Conservation (phyloP, 2,888 invertebrate species). For the Oscheius sp. region DNA sequence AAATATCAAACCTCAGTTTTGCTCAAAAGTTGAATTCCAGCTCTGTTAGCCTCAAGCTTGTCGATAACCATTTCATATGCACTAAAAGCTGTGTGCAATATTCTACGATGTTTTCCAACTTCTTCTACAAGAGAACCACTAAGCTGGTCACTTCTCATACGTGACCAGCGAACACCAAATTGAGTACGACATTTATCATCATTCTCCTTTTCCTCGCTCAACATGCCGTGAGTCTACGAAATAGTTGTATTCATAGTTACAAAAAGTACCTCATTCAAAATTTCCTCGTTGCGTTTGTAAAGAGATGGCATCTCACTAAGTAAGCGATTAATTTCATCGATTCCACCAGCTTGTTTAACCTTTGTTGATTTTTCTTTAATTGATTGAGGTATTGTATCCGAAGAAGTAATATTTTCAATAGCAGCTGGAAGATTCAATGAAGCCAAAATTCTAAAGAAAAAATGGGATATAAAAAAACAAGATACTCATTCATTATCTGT, state of each 20-base stretch:
- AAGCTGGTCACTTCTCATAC: slow-evolving; percentile 86
- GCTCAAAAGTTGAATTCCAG: slow-evolving; percentile 83
- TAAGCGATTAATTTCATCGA: slow-evolving; percentile 74
- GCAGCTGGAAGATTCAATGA: slow-evolving; percentile 96
- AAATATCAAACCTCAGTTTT: slow-evolving; percentile 36
- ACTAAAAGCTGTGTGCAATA: slow-evolving; percentile 86
- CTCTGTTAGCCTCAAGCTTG: slow-evolving; percentile 83
- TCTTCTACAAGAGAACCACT: slow-evolving; percentile 87
- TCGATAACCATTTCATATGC: slow-evolving; percentile 85
- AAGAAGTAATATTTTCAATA: slow-evolving; percentile 81
- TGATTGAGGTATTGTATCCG: slow-evolving; percentile 84
- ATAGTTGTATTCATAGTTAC: no score
- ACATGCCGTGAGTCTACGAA: slow-evolving; percentile 75
- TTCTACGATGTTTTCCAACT: slow-evolving; percentile 87
- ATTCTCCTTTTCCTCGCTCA: slow-evolving; percentile 89
- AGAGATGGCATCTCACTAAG: slow-evolving; percentile 88
- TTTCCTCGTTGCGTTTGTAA: slow-evolving; percentile 89
- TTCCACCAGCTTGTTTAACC: slow-evolving; percentile 70
- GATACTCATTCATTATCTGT: slow-evolving; percentile 85
- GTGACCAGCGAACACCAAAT: slow-evolving; percentile 90
- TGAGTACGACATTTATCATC: slow-evolving; percentile 87
- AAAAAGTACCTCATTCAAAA: slow-evolving; percentile 89
- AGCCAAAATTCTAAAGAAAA: slow-evolving; percentile 79
- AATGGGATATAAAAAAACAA: neutral
- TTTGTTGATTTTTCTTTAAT: slow-evolving; percentile 84